A percentile compares a stretch with the other conserved stretches of the same genome.
phyloP scores from a whole-genome alignment of 2,113 vertebrate genomes.

The Sphaerodactylus townsendi region DNA sequence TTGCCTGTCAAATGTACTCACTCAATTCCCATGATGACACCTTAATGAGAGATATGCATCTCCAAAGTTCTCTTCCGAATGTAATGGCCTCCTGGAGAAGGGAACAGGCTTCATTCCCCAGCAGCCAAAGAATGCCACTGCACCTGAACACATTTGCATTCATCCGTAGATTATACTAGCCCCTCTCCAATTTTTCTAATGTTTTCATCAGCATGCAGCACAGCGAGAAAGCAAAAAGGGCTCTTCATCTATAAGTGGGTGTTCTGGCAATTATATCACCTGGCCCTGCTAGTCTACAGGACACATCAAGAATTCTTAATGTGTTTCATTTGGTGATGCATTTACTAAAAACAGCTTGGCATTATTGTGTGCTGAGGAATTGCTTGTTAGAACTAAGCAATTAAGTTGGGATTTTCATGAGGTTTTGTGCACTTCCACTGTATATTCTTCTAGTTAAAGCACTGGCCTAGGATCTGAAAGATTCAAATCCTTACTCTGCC shows the following conservation, averaged over 20 bases:
- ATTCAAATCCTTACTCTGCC: too few species aligned
- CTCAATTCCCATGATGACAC: neutral
- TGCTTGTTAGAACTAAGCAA: neutral
- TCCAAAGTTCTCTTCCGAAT: neutral
- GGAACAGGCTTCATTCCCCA: neutral
- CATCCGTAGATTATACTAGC: neutral
- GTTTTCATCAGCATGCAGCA: constrained; percentile 27
- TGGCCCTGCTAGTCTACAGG: neutral
- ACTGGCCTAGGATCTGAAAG: too few species aligned
- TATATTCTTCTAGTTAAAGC: neutral
- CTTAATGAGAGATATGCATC: neutral
- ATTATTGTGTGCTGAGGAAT: neutral
- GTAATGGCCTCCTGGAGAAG: too few species aligned
- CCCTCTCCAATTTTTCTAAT: neutral
- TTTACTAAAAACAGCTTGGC: neutral
- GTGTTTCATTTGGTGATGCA: neutral
- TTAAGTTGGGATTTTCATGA: neutral
- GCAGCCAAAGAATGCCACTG: neutral
- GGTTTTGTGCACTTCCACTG: neutral
- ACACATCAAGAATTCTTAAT: neutral
- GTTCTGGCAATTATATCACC: neutral
- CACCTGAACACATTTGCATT: neutral
- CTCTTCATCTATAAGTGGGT: neutral
- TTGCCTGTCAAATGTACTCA: neutral
- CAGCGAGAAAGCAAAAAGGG: constrained; percentile 5